Evolutionary conservation across 2,888 invertebrate genomes (phyloP), one percentile per base, ranked within the genome.

Genomic region (Hybos culiciformis): DNA sequence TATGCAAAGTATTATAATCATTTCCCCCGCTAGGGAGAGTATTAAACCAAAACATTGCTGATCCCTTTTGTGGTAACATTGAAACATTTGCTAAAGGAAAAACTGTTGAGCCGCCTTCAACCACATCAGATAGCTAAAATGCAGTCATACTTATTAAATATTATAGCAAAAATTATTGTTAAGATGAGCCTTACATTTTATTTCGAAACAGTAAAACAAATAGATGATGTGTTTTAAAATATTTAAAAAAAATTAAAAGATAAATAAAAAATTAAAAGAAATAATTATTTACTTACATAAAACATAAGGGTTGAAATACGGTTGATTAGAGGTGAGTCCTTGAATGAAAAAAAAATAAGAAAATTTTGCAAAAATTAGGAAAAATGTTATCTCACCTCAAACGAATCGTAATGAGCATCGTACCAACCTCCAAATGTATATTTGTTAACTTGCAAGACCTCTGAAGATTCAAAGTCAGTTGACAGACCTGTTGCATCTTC

Each of bases 81-180:
- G 69, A 84, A 82, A 56, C 75, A 72, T 2, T 83, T n/a, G 94
- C 69, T 49, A 78, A 75, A 0, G 94, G 91, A 68, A 97, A 97
- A n/a, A 94, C 97, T 0, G 97, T 98, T 7, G 90, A 93, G 12
- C 97, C 97, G 2, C 97, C 97, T 61, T 91, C 91, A 24, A 83
- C 79, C 18, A 97, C 96, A 60, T 96, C 92, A 45, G 83, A 84
- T 83, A 97, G 87, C 93, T 94, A 59, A 17, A n/a, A n/a, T n/a
- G n/a, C n/a, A n/a, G n/a, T n/a, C n/a, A n/a, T n/a, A n/a, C n/a
- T n/a, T n/a, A n/a, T n/a, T n/a, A n/a, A n/a, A n/a, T n/a, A n/a
- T n/a, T n/a, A n/a, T n/a, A n/a, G n/a, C n/a, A n/a, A n/a, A n/a
- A n/a, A n/a, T n/a, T n/a, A n/a, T n/a, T n/a, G n/a, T n/a, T n/a